Percentiles rank a stretch among this genome's conserved stretches.
Conservation (phyloP, 2,797 vertebrate species). For the Fundulus diaphanus region DNA sequence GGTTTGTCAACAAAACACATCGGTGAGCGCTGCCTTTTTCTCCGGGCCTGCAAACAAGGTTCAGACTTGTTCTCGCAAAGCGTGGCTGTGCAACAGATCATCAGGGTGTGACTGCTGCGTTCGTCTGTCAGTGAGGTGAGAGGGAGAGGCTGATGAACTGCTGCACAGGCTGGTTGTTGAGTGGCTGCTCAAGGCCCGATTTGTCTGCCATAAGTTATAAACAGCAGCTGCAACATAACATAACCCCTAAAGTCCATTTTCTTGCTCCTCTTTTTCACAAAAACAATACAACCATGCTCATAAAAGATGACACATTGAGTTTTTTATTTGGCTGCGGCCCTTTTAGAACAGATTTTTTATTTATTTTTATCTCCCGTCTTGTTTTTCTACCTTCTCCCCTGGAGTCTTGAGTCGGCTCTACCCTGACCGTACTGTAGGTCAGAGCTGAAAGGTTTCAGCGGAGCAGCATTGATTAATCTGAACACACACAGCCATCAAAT, state of each 20-base stretch:
- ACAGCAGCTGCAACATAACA: slow-evolving; percentile 14
- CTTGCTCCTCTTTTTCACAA: not conserved
- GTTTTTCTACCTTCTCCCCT: slow-evolving; percentile 1
- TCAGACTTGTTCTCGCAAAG: slow-evolving; percentile 30
- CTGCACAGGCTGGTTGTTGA: slow-evolving; percentile 39
- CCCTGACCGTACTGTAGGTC: slow-evolving; percentile 45
- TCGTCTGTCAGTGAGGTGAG: slow-evolving; percentile 41
- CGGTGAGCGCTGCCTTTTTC: slow-evolving; percentile 11
- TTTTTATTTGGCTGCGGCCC: not conserved
- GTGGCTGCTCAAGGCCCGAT: no score
- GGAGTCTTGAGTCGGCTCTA: slow-evolving; percentile 28
- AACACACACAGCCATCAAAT: slow-evolving; percentile 18
- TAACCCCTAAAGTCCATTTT: no score
- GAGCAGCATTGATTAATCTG: slow-evolving; percentile 32
- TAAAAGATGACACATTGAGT: not conserved
- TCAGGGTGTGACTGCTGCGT: slow-evolving; percentile 35
- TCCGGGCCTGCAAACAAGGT: slow-evolving; percentile 12
- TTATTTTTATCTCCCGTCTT: not conserved
- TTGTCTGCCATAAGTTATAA: slow-evolving; percentile 20
- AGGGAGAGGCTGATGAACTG: slow-evolving; percentile 38
- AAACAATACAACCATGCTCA: not conserved
- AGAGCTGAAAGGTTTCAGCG: slow-evolving; percentile 49
- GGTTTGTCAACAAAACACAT: slow-evolving; percentile 50
- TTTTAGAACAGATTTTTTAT: no score
- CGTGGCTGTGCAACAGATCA: slow-evolving; percentile 44